phyloP scores from a whole-genome alignment of 2,113 vertebrate species.

The Rhinolophus ferrumequinum region DNA sequence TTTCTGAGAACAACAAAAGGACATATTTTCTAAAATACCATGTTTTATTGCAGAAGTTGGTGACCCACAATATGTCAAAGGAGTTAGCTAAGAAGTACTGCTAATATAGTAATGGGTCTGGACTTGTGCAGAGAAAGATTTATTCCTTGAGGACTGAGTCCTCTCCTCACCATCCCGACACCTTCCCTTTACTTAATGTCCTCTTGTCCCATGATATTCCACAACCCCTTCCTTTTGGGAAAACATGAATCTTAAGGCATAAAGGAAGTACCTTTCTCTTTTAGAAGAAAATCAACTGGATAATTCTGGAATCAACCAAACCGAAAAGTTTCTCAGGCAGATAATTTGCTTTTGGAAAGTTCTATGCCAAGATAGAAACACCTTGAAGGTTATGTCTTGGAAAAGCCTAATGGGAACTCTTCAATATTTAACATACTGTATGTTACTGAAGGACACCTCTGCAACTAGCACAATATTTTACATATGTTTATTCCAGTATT shows the following conservation, averaged over 20 bases:
- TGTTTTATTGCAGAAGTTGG: slow-evolving; percentile 13
- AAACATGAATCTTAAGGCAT: background rate
- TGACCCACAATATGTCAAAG: background rate
- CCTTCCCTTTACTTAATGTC: background rate
- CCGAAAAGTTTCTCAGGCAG: background rate
- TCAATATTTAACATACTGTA: background rate
- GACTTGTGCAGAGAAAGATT: background rate
- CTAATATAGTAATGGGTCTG: background rate
- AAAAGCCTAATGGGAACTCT: background rate
- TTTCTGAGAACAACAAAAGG: slow-evolving; percentile 25
- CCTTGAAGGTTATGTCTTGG: background rate
- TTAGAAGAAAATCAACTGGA: background rate
- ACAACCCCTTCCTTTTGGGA: background rate
- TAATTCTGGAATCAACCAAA: slow-evolving; percentile 28
- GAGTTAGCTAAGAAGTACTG: background rate
- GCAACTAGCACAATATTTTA: background rate
- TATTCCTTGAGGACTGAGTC: background rate
- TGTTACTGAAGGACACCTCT: background rate
- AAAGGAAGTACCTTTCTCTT: background rate
- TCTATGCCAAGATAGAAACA: background rate
- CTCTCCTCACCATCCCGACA: background rate
- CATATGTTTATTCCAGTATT: background rate
- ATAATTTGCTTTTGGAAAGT: background rate
- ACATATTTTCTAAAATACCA: background rate
- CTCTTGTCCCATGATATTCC: background rate